Evolutionary conservation across 2,113 vertebrate species (phyloP).

Genomic region (Heptranchias perlo): DNA sequence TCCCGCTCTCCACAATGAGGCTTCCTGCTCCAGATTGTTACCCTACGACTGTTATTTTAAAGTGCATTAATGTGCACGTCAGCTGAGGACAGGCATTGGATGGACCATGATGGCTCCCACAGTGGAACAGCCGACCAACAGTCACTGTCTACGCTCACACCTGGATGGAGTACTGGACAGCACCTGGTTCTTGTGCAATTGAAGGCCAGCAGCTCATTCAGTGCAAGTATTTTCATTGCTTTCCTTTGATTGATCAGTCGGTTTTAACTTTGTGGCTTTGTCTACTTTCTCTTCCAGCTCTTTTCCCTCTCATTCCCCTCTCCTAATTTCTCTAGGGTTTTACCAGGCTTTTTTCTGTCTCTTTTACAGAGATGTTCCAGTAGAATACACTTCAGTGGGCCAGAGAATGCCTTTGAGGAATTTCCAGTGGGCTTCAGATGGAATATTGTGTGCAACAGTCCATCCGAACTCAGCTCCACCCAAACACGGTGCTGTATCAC

Average conservation of each 20-base stretch:
- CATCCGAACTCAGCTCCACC: background rate
- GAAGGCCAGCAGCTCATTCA: background rate
- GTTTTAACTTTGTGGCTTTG: background rate
- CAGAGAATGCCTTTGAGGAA: no score
- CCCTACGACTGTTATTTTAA: background rate
- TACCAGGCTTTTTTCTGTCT: background rate
- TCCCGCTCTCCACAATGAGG: background rate
- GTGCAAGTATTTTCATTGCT: background rate
- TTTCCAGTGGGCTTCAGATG: background rate
- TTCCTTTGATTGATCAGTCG: background rate
- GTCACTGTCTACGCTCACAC: background rate
- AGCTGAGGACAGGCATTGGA: background rate
- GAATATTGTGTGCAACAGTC: background rate
- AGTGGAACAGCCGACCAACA: background rate
- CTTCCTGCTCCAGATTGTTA: background rate
- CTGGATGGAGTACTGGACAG: background rate
- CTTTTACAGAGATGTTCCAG: background rate
- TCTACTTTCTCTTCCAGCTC: no score
- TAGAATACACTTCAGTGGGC: background rate
- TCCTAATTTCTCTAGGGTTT: no score
- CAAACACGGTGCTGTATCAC: background rate
- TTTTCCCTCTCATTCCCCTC: no score
- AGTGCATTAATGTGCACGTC: background rate
- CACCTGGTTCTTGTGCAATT: background rate
- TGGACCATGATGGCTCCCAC: background rate